A percentile compares a stretch with the other conserved stretches of the same genome.
These are phyloP conservation scores for Puntigrus tetrazona DNA, from an alignment of 2,113 vertebrate genomes.

Conservation along the genomic window DNA sequence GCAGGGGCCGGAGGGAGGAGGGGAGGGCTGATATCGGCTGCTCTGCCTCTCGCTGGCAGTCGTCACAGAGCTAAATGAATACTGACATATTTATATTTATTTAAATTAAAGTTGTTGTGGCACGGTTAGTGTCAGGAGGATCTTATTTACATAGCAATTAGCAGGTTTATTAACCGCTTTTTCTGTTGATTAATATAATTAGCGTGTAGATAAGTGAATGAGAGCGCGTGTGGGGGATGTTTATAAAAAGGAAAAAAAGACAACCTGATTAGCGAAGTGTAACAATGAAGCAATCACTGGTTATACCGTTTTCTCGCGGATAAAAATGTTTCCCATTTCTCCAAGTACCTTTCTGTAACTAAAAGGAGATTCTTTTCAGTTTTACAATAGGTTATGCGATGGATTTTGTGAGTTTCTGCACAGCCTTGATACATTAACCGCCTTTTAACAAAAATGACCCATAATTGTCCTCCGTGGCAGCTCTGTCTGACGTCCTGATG, in stretches of 20 bases:
- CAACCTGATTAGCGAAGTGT: constrained; percentile 10
- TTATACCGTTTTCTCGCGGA: not conserved
- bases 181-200: constrained; percentile 68
- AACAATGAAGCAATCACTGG: not conserved
- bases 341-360: not conserved
- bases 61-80: constrained; percentile 55
- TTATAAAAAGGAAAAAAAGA: not conserved
- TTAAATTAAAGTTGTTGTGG: constrained; percentile 63
- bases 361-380: constrained; percentile 6
- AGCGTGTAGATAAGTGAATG: constrained; percentile 58
- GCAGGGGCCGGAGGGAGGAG: constrained; percentile 1
- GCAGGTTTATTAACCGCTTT: constrained; percentile 66
- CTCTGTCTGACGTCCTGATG: constrained; percentile 7
- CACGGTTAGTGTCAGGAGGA: constrained; percentile 59
- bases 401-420: constrained; percentile 20
- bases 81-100: constrained; percentile 66
- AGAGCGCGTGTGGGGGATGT: not conserved
- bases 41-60: constrained; percentile 5
- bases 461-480: constrained; percentile 69
- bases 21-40: not conserved
- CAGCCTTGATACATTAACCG: constrained; percentile 54
- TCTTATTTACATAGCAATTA: constrained; percentile 70
- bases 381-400: constrained; percentile 46
- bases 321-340: not conserved
- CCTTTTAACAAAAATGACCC: constrained; percentile 77